A percentile compares a stretch with the other conserved stretches of the same genome.
These are phyloP conservation scores for Meiosimyza decipiens DNA, from an alignment of 2,888 invertebrate species.

Conservation along the genomic window DNA sequence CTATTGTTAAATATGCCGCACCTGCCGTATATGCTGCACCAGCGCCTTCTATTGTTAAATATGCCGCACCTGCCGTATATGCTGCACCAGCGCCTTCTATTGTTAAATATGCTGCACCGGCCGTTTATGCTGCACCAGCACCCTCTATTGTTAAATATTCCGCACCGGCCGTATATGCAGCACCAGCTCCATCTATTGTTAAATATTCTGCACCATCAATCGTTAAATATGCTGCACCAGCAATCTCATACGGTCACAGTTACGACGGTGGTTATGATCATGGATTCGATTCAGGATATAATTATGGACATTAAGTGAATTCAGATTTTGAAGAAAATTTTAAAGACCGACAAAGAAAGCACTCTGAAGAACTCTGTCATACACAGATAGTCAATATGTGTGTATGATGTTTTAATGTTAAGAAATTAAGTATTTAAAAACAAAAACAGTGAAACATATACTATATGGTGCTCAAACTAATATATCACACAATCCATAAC, in stretches of 20 bases:
- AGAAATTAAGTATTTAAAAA: constrained; percentile 7
- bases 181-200: constrained; percentile 50
- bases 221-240: constrained; percentile 45
- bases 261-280: constrained; percentile 40
- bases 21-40: constrained; percentile 39
- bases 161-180: constrained; percentile 44
- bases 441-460: constrained; percentile 4
- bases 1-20: constrained; percentile 39
- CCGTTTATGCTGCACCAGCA: constrained; percentile 44
- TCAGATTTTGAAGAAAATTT: constrained; percentile 34
- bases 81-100: constrained; percentile 41
- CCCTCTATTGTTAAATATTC: constrained; percentile 44
- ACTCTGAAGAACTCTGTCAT: background rate
- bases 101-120: constrained; percentile 39
- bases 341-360: background rate
- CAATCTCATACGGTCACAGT: constrained; percentile 40
- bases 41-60: constrained; percentile 40
- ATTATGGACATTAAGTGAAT: constrained; percentile 49
- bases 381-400: too few relatives aligned
- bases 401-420: constrained; percentile 10
- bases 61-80: constrained; percentile 37
- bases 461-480: constrained; percentile 19
- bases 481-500: constrained; percentile 21
- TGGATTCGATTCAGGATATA: constrained; percentile 46
- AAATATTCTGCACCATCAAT: constrained; percentile 53